Conservation (phyloP, 2,888 invertebrate genomes). For the Nemapogon koenigi region DNA sequence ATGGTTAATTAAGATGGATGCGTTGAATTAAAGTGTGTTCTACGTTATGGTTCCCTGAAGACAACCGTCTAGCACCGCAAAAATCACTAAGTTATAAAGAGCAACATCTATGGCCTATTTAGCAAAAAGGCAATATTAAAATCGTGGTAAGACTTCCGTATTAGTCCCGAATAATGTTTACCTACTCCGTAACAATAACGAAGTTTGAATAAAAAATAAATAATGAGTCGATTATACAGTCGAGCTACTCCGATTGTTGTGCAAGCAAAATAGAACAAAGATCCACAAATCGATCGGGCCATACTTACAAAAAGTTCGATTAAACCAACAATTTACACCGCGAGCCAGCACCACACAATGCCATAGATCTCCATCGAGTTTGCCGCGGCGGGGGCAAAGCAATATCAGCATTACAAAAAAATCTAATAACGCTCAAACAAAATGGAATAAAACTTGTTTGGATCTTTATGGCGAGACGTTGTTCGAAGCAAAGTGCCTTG, state of each 20-base stretch:
- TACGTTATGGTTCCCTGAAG: no score
- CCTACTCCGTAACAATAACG: no score
- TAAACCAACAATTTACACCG: constrained; percentile 57
- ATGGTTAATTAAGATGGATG: no score
- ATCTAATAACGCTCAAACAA: constrained; percentile 53
- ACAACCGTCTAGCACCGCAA: no score
- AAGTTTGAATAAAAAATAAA: no score
- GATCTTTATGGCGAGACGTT: constrained; percentile 60
- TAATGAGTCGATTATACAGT: no score
- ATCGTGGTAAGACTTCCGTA: no score
- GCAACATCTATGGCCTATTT: no score
- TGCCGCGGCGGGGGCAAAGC: constrained; percentile 38
- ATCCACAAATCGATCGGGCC: constrained; percentile 33
- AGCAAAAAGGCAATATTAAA: no score
- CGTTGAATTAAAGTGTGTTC: no score
- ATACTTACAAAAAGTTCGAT: constrained; percentile 49
- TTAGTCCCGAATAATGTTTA: no score
- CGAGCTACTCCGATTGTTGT: background rate
- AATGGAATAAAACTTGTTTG: constrained; percentile 50
- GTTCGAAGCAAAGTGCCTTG: constrained; percentile 55
- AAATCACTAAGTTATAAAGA: no score
- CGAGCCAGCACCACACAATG: constrained; percentile 33
- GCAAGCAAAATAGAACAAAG: constrained; percentile 9
- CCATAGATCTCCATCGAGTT: constrained; percentile 41
- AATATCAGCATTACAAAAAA: constrained; percentile 27